Evolutionary conservation across 2,113 vertebrate genomes (phyloP), one percentile per base, ranked within the genome.

Genomic region (Cyanoderma ruficeps): DNA sequence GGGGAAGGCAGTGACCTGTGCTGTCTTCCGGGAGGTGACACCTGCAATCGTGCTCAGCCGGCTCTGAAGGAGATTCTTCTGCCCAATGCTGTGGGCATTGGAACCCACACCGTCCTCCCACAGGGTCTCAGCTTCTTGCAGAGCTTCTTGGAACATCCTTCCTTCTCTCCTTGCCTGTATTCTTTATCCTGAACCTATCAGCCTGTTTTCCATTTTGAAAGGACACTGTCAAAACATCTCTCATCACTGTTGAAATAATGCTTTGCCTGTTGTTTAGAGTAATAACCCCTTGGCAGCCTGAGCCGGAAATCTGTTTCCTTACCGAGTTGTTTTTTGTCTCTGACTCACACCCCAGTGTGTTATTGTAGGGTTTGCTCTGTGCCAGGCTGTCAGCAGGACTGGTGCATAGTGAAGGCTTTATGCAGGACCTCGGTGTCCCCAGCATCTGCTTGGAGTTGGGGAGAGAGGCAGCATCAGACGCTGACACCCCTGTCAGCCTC

Each of bases 301-400:
- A 89, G 94, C 96, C 77, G 88, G 96, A 97, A 97, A 96, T 95
- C 96, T 95, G 95, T 86, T 97, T 97, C 93, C 93, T 97, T 95
- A 91, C 71, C 37, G 21, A 91, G 96, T 93, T 97, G 95, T 85
- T 95, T 97, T 96, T 92, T 97, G 93, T 79, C 85, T 94, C 90
- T 95, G 96, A 96, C 96, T 97, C 96, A 95, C 94, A 71, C 76
- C 76, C 93, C 70, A 59, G 94, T 89, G 93, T 97, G 88, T 95
- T 97, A 83, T 97, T 96, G 94, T 96, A 96, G 93, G 85, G 91
- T 95, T 97, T 95, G 90, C 96, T 93, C 78, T 56, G 87, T 94
- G 96, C 95, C 93, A 89, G 91, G 74, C 91, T 95, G 89, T 95
- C 93, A 80, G 81, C 41, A 2, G 93, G 88, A 44, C 64, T 67